Base-by-base conservation (phyloP, 2,888 invertebrate species). In the Melieria crassipennis region DNA sequence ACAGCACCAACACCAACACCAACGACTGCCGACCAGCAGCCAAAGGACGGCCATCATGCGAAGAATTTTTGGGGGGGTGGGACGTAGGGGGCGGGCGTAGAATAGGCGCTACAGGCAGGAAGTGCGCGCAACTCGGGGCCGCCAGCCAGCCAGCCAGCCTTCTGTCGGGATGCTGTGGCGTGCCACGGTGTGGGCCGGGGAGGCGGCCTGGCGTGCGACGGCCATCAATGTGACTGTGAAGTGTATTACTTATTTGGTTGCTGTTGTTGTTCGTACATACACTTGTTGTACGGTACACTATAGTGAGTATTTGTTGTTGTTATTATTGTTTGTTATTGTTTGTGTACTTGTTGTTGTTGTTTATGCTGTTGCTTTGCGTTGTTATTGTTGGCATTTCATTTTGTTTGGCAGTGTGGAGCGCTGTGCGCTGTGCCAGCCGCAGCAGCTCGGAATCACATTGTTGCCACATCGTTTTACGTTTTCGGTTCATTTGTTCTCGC, bases 401-500 rank as follows among this genome's bases (percentile, higher is more conserved):
- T 52, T 58, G 69, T 47, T 63, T 69, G 58, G 47, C 57, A 70
- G 63, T 61, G 50, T 67, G 45, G 56, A 60, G 46, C 52, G 56
- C 67, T 55, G 65, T 61, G 48, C 68, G 62, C 67, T 67, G 63
- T 57, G 64, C 46, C 65, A 48, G 69, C 45, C 48, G n/a, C 47
- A 66, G 57, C 46, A 9, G 58, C 48, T 57, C 52, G 66, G 11
- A 13, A 16, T 55, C 16, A 66, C 50, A 64, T 76, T 73, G 75
- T 78, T 77, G 76, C 73, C 74, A 78, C 77, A 73, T 76, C 78
- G 74, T 77, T 75, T 77, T 75, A 73, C 73, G 74, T 78, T 78
- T 78, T 79, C 79, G 81, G 78, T 82, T 81, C 83, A 83, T 82
- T 83, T 83, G 79, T 82, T 80, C 50, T 50, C 60, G 65, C 60